Evolutionary conservation across 2,888 invertebrate genomes (phyloP), one percentile per base, ranked within the genome.

Genomic region (Tanytarsus gracilentus): DNA sequence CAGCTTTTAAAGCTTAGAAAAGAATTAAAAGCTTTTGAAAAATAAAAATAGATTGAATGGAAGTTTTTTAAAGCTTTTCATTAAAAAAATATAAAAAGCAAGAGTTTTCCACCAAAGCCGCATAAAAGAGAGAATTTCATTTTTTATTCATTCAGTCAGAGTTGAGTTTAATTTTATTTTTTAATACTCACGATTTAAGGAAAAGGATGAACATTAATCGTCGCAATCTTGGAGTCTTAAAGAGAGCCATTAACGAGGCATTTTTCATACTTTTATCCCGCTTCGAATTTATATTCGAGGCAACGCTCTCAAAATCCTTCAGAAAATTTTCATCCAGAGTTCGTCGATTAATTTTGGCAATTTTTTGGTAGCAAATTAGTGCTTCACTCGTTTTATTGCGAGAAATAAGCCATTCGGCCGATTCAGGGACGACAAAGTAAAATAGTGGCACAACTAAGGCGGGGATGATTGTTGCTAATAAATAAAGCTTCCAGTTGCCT

Each of bases 381-480:
- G 80, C 80, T 62, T 75, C 69, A 3, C 77, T 76, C 8, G 75
- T 73, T 63, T 74, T 70, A 26, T 77, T 77, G 66, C 75, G 77
- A 59, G 79, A 76, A 9, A 80, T 72, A 26, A 81, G 69, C 81
- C 81, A 82, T 63, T 80, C 77, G 0, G 78, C 79, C 65, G 80
- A 81, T 68, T 81, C 81, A 0, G 79, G 79, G 2, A 75, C 75
- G n/a, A 79, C 65, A 26, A 76, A 74, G 64, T 79, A 80, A 66
- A 77, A 78, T 1, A 70, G 59, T 1, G 78, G 69, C 11, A 79
- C 73, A n/a, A 73, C 39, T 0, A 71, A 63, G 39, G 78, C 71
- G 0, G 80, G 80, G 58, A 77, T 61, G 0, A 79, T 72, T n/a
- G 78, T 75, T 39, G 71, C 72, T 6, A 79, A 63, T 11, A 80